Conservation (phyloP, 2,797 vertebrate genomes). For the Acropternis orthonyx region DNA sequence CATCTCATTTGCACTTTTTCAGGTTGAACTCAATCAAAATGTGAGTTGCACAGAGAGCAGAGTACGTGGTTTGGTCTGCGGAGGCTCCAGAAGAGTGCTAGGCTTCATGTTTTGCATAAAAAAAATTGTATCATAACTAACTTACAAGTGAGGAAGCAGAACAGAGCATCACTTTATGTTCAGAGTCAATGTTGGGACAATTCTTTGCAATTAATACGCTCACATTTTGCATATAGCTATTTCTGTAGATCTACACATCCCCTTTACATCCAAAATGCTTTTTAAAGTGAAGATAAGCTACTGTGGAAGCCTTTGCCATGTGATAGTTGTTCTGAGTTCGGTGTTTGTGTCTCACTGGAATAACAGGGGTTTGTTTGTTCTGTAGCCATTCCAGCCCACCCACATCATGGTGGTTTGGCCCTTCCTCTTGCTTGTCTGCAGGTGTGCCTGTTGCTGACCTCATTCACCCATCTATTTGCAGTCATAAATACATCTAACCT, state of each 20-base stretch:
- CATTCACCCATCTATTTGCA: slow-evolving; percentile 56
- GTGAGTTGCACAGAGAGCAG: background rate
- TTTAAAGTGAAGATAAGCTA: slow-evolving; percentile 5
- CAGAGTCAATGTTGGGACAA: background rate
- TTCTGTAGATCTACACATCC: background rate
- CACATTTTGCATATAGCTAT: background rate
- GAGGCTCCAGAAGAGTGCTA: background rate
- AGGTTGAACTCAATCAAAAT: background rate
- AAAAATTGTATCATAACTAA: background rate
- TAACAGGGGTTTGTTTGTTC: slow-evolving; percentile 52
- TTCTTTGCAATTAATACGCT: background rate
- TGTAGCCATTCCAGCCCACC: slow-evolving; percentile 64
- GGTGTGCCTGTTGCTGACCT: slow-evolving; percentile 71
- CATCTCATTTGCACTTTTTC: background rate
- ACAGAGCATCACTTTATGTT: background rate
- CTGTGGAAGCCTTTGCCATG: background rate
- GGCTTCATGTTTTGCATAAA: background rate
- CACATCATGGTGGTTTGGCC: slow-evolving; percentile 70
- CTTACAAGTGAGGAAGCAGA: background rate
- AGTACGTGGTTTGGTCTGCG: background rate
- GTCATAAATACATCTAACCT: slow-evolving; percentile 53
- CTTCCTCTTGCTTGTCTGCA: slow-evolving; percentile 64
- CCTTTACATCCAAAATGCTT: accelerated
- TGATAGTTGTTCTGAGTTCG: slow-evolving; percentile 41
- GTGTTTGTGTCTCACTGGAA: slow-evolving; percentile 52